Evolutionary conservation across 30 jellyfish, hydroid and myxozoan genomes (phyloP).

Genomic region (Turritopsis rubra): DNA sequence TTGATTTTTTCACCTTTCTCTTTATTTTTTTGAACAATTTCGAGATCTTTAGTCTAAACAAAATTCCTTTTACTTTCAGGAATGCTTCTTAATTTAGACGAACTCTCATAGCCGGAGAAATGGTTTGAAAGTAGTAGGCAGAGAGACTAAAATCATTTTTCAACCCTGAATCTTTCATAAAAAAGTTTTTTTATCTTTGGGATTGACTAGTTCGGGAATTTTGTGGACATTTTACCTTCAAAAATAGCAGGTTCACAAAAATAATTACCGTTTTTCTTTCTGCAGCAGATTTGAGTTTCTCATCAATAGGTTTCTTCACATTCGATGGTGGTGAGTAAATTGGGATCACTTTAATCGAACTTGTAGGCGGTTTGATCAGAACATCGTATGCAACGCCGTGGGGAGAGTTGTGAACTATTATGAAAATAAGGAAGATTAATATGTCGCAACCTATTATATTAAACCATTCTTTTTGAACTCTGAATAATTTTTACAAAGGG

Average conservation of each 20-base stretch:
- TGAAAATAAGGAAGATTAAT: background rate
- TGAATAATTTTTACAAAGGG: no score
- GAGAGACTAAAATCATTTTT: no score
- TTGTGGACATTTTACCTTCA: background rate
- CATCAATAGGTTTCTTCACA: background rate
- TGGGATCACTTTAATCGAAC: conserved; percentile 21
- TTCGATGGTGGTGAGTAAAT: conserved; percentile 17
- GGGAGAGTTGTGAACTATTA: conserved; percentile 28
- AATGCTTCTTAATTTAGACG: background rate
- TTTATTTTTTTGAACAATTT: background rate
- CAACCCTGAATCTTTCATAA: no score
- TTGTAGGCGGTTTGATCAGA: conserved; percentile 17
- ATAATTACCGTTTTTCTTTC: conserved; percentile 25
- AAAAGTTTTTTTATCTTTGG: no score
- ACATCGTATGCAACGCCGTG: conserved; percentile 36
- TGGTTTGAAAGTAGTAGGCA: no score
- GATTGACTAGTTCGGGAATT: no score
- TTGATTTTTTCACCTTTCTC: conserved; percentile 13
- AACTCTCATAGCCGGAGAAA: no score
- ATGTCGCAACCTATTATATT: no score
- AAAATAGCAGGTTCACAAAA: background rate
- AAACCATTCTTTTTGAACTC: no score
- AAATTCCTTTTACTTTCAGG: background rate
- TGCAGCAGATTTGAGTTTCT: conserved; percentile 13
- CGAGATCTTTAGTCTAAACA: background rate